Conservation (phyloP, 2,888 invertebrate species). For the Cetonia aurata region DNA sequence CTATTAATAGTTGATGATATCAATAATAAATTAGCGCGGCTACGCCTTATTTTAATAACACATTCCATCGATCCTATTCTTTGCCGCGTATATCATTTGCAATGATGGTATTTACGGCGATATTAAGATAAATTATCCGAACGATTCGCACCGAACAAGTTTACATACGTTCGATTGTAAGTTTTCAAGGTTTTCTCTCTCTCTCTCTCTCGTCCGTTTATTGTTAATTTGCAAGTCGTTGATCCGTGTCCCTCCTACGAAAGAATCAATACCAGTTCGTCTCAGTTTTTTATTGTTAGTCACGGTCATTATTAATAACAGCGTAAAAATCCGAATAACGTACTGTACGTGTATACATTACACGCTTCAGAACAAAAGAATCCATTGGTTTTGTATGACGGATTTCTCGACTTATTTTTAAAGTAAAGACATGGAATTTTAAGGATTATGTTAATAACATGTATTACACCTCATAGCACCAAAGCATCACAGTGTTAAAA, state of each 20-base stretch:
- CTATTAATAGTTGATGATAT: too few relatives aligned
- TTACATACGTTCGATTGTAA: conserved; percentile 15
- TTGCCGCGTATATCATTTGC: too few relatives aligned
- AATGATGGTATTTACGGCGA: too few relatives aligned
- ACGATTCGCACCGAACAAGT: conserved; percentile 20
- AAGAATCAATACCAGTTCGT: conserved; percentile 37
- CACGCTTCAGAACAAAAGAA: neutral
- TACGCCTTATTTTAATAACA: neutral
- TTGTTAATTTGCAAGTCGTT: conserved; percentile 36
- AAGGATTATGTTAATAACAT: too few relatives aligned
- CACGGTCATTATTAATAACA: conserved; percentile 22
- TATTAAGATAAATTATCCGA: neutral
- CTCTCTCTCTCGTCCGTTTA: neutral
- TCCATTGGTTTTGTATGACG: neutral
- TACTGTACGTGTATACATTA: neutral
- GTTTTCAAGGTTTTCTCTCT: conserved; percentile 23
- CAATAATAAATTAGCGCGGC: too few relatives aligned
- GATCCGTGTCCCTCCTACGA: conserved; percentile 24
- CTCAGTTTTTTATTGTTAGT: conserved; percentile 24
- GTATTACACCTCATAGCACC: too few relatives aligned
- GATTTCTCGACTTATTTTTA: too few relatives aligned
- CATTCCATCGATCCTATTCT: neutral
- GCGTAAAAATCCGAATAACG: conserved; percentile 20
- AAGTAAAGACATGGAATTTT: too few relatives aligned
- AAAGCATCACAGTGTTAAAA: too few relatives aligned